These are phyloP conservation scores for Pandemis heparana DNA, from an alignment of 2,888 invertebrate species.

Conservation along the genomic window DNA sequence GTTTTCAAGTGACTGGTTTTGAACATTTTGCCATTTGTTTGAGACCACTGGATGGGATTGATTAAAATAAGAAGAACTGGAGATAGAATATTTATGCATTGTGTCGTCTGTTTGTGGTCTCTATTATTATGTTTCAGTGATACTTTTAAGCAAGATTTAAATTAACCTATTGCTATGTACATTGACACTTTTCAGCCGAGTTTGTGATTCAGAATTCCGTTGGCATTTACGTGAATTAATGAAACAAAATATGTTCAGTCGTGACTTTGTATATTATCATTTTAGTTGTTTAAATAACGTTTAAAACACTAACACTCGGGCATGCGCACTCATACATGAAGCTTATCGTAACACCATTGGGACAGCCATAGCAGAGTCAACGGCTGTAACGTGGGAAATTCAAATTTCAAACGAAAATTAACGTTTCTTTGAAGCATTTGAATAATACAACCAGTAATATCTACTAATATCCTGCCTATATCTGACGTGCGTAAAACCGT, in stretches of 20 bases:
- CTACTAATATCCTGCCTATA: constrained; percentile 5
- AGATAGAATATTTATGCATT: too few relatives aligned
- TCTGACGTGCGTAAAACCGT: constrained; percentile 25
- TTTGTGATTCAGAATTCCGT: too few relatives aligned
- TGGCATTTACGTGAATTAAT: background rate
- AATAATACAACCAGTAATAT: constrained; percentile 22
- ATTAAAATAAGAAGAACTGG: too few relatives aligned
- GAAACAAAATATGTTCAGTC: background rate
- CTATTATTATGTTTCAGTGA: too few relatives aligned
- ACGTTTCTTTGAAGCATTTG: constrained; percentile 23
- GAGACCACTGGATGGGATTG: too few relatives aligned
- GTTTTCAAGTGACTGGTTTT: background rate
- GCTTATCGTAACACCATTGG: background rate
- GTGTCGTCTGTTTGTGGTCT: too few relatives aligned
- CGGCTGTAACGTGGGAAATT: constrained; percentile 26
- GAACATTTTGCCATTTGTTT: background rate
- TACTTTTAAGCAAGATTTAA: too few relatives aligned
- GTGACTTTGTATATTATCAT: background rate
- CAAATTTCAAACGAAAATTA: constrained; percentile 7
- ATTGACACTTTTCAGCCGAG: too few relatives aligned
- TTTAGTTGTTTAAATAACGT: background rate
- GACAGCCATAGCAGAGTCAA: constrained; percentile 10
- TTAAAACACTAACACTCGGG: background rate
- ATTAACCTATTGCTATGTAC: too few relatives aligned
- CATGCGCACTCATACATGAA: background rate